Percentiles rank a stretch among this genome's conserved stretches.
These are phyloP conservation scores for Ascidia mentula DNA, from an alignment of 23 tunicate species.

Conservation along the genomic window DNA sequence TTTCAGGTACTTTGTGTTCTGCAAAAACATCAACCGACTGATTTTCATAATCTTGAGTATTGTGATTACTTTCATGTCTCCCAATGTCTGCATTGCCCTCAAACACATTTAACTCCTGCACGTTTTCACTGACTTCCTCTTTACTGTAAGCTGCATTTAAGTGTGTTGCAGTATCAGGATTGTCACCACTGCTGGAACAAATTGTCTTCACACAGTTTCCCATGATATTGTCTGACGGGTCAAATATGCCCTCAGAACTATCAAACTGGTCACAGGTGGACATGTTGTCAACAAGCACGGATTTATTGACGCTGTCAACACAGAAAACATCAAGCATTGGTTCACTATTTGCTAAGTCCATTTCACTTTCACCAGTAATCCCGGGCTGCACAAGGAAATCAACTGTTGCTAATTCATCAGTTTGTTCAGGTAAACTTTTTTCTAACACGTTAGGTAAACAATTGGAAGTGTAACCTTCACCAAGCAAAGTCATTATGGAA, in stretches of 20 bases:
- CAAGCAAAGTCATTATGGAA: not conserved
- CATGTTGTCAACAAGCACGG: not conserved
- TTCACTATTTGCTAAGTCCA: not conserved
- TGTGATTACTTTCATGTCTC: no score
- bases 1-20: not conserved
- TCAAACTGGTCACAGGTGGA: not conserved
- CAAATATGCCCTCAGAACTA: not conserved
- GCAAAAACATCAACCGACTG: no score
- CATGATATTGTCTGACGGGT: not conserved
- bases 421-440: not conserved
- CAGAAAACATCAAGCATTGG: not conserved
- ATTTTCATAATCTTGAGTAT: no score
- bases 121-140: not conserved
- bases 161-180: not conserved
- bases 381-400: not conserved
- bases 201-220: not conserved
- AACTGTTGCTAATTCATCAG: not conserved
- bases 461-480: not conserved
- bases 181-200: no score
- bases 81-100: no score
- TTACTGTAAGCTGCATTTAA: not conserved
- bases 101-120: not conserved
- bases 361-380: not conserved
- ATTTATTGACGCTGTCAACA: not conserved
- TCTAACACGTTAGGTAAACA: not conserved